These are phyloP conservation scores for Tupaia tana DNA, from an alignment of 2,113 vertebrate genomes.

Conservation along the genomic window DNA sequence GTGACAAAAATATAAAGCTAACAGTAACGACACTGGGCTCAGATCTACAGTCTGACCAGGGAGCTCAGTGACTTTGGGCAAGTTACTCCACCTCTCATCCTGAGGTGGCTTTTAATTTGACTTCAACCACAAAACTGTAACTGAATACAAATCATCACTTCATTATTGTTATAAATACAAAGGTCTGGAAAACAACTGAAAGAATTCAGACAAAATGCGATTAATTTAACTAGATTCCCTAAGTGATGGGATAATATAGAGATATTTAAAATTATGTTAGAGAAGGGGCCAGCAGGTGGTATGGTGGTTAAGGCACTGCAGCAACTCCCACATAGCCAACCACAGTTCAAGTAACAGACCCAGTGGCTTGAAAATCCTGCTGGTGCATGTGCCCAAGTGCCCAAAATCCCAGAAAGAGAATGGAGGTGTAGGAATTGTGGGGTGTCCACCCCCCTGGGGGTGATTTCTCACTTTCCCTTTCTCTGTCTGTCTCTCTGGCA, in stretches of 20 bases:
- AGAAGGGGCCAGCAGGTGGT: not conserved
- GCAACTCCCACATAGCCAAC: too few relatives aligned
- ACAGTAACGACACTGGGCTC: not conserved
- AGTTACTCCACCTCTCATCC: not conserved
- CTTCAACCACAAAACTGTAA: not conserved
- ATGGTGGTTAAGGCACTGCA: too few relatives aligned
- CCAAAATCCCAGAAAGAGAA: too few relatives aligned
- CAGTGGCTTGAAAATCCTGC: too few relatives aligned
- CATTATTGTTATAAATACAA: not conserved
- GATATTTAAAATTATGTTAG: slow-evolving; percentile 6
- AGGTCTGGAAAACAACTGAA: not conserved
- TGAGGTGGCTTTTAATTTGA: not conserved
- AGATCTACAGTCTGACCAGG: not conserved
- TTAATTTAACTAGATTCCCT: slow-evolving; percentile 9
- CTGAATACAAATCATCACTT: not conserved
- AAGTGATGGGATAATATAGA: not conserved
- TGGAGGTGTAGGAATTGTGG: too few relatives aligned
- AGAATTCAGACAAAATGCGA: not conserved
- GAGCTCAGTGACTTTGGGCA: not conserved
- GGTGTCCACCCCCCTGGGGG: too few relatives aligned
- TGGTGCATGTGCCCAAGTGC: too few relatives aligned
- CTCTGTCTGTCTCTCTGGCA: too few relatives aligned
- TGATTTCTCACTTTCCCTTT: too few relatives aligned
- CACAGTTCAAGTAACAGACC: too few relatives aligned
- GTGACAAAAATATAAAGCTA: not conserved